Percentiles rank a stretch among this genome's conserved stretches.
Conservation (phyloP, 2,797 vertebrate species). For the Pteronotus mesoamericanus region DNA sequence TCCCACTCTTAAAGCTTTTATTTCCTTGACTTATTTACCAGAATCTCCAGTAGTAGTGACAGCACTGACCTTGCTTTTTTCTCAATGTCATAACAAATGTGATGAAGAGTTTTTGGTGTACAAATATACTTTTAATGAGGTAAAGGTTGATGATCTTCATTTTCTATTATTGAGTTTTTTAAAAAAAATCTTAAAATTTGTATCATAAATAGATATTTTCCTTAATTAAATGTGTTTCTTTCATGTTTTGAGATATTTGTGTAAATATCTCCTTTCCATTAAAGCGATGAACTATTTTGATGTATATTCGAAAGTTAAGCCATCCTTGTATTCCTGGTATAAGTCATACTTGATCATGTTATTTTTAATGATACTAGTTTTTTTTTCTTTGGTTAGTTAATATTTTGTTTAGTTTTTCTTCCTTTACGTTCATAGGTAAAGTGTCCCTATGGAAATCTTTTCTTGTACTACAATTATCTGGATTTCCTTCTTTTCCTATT, state of each 20-base stretch:
- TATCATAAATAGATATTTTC: not conserved
- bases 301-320: not conserved
- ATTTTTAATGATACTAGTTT: not conserved
- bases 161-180: not conserved
- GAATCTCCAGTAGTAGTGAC: not conserved
- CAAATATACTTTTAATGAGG: not conserved
- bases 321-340: not conserved
- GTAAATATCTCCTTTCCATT: not conserved
- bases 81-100: not conserved
- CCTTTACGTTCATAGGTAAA: not conserved
- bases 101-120: not conserved
- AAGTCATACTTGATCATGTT: not conserved
- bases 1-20: not conserved
- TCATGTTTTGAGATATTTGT: not conserved
- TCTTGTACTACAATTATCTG: not conserved
- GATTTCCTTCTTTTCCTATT: not conserved
- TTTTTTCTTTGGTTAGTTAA: not conserved
- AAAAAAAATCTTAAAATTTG: not conserved
- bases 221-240: not conserved
- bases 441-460: not conserved
- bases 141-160: not conserved
- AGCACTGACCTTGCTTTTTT: not conserved
- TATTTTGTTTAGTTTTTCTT: not conserved
- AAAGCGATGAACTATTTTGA: constrained; percentile 1
- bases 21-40: constrained; percentile 24